A percentile compares a stretch with the other conserved stretches of the same genome.
Evolutionary conservation across 2,797 vertebrate species (phyloP).

Genomic region (Prionace glauca): DNA sequence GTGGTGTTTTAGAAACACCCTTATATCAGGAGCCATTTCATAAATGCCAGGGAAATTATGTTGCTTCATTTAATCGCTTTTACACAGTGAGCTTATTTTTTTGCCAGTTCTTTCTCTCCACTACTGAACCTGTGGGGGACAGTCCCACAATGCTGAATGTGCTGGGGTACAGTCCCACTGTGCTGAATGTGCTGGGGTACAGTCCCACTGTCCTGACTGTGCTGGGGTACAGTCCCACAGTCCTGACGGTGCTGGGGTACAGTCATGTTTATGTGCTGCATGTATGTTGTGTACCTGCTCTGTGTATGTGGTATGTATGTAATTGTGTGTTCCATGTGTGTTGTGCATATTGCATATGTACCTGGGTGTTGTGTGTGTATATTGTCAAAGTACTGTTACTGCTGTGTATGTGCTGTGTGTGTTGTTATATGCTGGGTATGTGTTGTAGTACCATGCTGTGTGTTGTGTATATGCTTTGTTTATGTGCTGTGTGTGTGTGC

Average conservation of each 20-base stretch:
- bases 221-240: no score
- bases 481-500: not conserved
- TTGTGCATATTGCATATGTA: not conserved
- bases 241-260: not conserved
- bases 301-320: not conserved
- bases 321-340: not conserved
- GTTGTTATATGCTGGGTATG: not conserved
- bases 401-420: not conserved
- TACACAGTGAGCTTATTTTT: not conserved
- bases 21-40: not conserved
- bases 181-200: not conserved
- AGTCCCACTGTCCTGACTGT: not conserved
- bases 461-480: not conserved
- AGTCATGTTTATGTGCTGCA: not conserved
- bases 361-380: no score
- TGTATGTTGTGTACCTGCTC: not conserved
- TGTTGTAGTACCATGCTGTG: no score
- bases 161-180: not conserved
- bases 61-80: not conserved
- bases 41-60: not conserved
- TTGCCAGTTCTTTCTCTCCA: not conserved
- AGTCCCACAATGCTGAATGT: not conserved
- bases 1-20: not conserved
- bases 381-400: not conserved
- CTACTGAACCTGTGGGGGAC: not conserved